Evolutionary conservation across 2,888 invertebrate species (phyloP), one percentile per base, ranked within the genome.

Genomic region (Falcaria lacertinaria): DNA sequence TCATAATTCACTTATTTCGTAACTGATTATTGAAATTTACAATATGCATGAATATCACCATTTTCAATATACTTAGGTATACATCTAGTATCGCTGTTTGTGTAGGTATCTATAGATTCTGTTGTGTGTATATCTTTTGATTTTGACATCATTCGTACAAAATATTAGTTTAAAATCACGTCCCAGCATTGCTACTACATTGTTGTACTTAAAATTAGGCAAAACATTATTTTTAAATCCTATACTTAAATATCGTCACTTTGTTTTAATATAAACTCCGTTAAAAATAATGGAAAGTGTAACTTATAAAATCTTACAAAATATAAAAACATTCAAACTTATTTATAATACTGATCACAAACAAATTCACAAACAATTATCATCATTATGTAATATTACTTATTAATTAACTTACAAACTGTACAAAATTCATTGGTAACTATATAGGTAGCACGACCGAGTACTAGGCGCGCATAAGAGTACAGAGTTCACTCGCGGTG

Each of bases 281-380:
- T 56, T n/a, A n/a, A n/a, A n/a, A n/a, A n/a, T 64, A 64, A 37
- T 52, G 71, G 69, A 70, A 70, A 70, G 71, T 60, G 52, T 57
- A 54, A 52, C 52, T 44, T 48, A 53, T 45, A 52, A 52, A 44
- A 46, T 41, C 40, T 49, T 6, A 48, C 49, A 45, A 53, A 44
- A 44, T 51, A 42, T 39, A 44, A 39, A 45, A 49, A 15, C 15
- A 33, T 33, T 60, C 59, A 53, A 54, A 60, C 52, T 61, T 69
- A 37, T 37, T 37, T 25, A 69, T 80, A 83, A 83, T 83, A 83
- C 82, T 83, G 82, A 82, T 82, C 73, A 74, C 73, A 69, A 68
- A 74, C 73, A 69, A 68, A 68, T 55, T 60, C 56, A 56, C 53
- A 60, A 60, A 60, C 52, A 58, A 45, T 22, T 41, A 41, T 19